Evolutionary conservation across 2,113 vertebrate genomes (phyloP).

Genomic region (Nettapus auritus): DNA sequence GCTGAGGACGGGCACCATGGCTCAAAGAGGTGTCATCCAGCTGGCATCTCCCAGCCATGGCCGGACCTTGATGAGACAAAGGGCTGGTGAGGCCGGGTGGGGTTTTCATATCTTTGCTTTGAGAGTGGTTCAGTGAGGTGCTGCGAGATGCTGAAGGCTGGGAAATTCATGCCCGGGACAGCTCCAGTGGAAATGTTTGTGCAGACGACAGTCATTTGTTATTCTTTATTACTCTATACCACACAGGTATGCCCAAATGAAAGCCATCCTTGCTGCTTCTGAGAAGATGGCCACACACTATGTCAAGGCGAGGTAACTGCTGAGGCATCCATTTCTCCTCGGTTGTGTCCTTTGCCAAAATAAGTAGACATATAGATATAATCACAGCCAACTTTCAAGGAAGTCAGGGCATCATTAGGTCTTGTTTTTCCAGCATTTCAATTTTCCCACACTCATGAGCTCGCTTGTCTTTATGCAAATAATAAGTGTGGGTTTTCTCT

Average conservation of each 20-base stretch:
- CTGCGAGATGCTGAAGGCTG: background rate
- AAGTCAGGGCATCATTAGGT: background rate
- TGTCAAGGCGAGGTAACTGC: background rate
- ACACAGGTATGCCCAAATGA: background rate
- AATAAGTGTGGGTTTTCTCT: background rate
- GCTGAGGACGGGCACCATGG: no score
- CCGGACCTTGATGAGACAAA: background rate
- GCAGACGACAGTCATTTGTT: background rate
- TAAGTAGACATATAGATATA: background rate
- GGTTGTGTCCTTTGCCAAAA: background rate
- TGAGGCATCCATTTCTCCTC: background rate
- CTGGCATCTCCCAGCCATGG: background rate
- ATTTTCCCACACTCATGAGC: background rate
- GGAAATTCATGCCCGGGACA: background rate
- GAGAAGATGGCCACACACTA: background rate
- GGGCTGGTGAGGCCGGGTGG: background rate
- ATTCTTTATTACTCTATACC: background rate
- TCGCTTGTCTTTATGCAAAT: background rate
- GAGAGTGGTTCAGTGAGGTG: background rate
- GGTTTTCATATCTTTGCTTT: background rate
- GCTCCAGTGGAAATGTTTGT: background rate
- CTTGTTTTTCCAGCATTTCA: background rate
- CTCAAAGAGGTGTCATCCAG: background rate
- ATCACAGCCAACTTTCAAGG: rapidly evolving
- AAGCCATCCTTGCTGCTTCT: background rate